Conservation (phyloP, 2,797 vertebrate genomes). For the Halcyon leucocephala region DNA sequence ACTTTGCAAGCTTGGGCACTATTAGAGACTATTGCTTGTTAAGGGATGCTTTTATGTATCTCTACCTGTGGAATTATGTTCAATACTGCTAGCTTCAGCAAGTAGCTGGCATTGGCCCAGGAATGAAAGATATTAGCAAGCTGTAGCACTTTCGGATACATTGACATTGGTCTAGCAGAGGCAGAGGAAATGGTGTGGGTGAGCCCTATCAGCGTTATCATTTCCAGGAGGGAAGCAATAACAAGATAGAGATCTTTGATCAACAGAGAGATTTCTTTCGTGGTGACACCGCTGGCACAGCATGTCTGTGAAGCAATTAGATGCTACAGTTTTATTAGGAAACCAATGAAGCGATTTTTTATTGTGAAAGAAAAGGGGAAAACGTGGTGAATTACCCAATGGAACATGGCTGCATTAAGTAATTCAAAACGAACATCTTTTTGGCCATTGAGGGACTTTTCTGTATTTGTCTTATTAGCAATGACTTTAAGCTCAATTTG, state of each 20-base stretch:
- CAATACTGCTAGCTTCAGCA: background rate
- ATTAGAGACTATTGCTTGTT: background rate
- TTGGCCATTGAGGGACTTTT: background rate
- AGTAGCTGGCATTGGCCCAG: background rate
- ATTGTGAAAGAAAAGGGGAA: background rate
- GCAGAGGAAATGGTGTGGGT: background rate
- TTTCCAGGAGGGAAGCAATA: background rate
- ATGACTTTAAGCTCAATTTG: background rate
- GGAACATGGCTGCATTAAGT: background rate
- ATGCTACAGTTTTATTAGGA: background rate
- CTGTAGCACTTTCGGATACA: background rate
- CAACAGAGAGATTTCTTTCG: background rate
- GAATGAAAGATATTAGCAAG: background rate
- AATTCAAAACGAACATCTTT: background rate
- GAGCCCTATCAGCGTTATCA: background rate
- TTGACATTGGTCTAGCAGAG: background rate
- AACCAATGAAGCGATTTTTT: background rate
- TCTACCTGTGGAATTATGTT: background rate
- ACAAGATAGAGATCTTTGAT: background rate
- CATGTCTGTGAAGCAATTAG: background rate
- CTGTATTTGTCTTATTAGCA: background rate
- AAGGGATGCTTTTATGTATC: background rate
- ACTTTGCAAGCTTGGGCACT: background rate
- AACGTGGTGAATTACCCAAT: background rate
- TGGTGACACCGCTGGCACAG: background rate